phyloP scores from a whole-genome alignment of 2,888 invertebrate species.

The Metallyticus violacea region DNA sequence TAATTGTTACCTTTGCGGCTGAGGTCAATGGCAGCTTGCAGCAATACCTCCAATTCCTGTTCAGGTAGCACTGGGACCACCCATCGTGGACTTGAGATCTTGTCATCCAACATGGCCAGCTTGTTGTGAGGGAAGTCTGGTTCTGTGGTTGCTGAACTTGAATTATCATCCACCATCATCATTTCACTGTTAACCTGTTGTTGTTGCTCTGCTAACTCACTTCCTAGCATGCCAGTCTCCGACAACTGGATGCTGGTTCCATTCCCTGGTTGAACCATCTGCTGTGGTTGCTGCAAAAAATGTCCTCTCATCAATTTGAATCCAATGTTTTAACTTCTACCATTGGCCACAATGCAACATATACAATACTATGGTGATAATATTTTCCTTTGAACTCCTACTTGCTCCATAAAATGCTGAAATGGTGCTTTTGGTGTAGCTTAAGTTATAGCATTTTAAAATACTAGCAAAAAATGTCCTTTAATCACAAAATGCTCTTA shows the following conservation, averaged over 20 bases:
- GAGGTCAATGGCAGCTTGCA: constrained; percentile 85
- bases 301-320: too few relatives aligned
- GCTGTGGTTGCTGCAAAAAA: constrained; percentile 12
- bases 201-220: constrained; percentile 39
- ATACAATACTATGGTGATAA: too few relatives aligned
- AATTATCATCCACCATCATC: constrained; percentile 32
- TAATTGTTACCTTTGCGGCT: constrained; percentile 71
- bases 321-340: too few relatives aligned
- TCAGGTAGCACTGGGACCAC: constrained; percentile 96
- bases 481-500: too few relatives aligned
- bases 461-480: too few relatives aligned
- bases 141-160: constrained; percentile 43
- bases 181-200: constrained; percentile 1
- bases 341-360: too few relatives aligned
- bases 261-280: constrained; percentile 14
- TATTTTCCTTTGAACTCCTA: too few relatives aligned
- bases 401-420: too few relatives aligned
- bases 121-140: constrained; percentile 83
- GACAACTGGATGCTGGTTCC: constrained; percentile 12
- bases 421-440: too few relatives aligned
- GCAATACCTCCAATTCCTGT: constrained; percentile 88
- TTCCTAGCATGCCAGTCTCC: constrained; percentile 42
- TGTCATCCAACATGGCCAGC: constrained; percentile 86
- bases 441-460: too few relatives aligned
- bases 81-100: constrained; percentile 95